Evolutionary conservation across 2,797 vertebrate species (phyloP), one percentile per base, ranked within the genome.

Genomic region (Chaunax sp.): DNA sequence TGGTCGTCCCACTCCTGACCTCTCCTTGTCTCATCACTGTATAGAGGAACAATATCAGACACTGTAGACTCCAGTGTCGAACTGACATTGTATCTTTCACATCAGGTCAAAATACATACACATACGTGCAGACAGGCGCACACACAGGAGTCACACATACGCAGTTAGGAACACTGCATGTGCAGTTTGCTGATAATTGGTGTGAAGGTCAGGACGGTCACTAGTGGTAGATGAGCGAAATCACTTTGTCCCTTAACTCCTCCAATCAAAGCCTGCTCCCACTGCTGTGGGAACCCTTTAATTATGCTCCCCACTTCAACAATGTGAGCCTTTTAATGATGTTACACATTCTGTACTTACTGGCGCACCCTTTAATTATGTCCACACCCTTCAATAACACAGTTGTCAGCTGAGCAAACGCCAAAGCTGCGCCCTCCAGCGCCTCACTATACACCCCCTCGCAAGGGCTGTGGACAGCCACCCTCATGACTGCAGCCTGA

Each of bases 271-370:
- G 81, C 56, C 46, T 47, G 67, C 77, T 75, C 68, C 79, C 72
- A 44, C 64, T 84, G 79, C 80, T 70, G 72, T 66, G 69, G 75
- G 55, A 88, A 76, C 71, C 63, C 87, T 90, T 87, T 92, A 92
- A 93, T 93, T 92, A 91, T 82, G 78, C 78, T 84, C 86, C 82
- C 86, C 82, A 75, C 78, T 91, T 88, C 86, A 87, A 86, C 84
- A 88, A 77, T 87, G 86, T 87, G 88, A 84, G 88, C 84, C 87
- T 83, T 79, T 88, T 92, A 90, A 93, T 90, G 89, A 92, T 87
- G 87, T 87, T 88, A 81, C 90, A 82, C 74, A 80, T 90, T 88
- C 85, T 87, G 82, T 86, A 82, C 85, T 88, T 76, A 66, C 75
- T 86, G 79, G 78, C 63, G 57, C 49, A 56, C 74, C 82, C 69